Base-by-base conservation (phyloP, 2,797 vertebrate genomes). In the Sebastes reedi region DNA sequence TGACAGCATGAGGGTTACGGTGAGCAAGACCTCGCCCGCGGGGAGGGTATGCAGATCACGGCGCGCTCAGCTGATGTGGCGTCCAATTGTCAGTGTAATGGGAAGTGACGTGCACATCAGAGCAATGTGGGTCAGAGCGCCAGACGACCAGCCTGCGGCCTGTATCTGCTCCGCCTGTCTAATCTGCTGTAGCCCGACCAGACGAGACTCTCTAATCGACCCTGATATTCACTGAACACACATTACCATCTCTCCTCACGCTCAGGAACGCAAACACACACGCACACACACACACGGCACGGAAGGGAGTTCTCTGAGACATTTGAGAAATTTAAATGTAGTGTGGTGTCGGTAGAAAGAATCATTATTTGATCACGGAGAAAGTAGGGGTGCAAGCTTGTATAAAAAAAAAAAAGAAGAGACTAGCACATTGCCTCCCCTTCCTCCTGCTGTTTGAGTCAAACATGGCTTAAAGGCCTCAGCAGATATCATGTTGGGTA, bases 191-290 rank as follows among this genome's bases (percentile, higher is more conserved):
- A 84, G 93, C 89, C 82, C 68, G 27, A 83, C 92, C 94, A 97
- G 95, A 95, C 94, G 87, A 95, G 93, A 90, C 95, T 95, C 93
- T 93, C 89, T 96, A 96, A 96, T 97, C 96, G 94, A 96, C 96
- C 96, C 96, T 95, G 95, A 97, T 97, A 97, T 95, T 97, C 95
- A 97, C 71, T 97, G 96, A 97, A 92, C 96, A 96, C 94, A 83
- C 92, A 94, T 95, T 95, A 93, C 72, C 88, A 83, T 90, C 89
- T 89, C 85, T 82, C 82, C 88, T 83, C 87, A 67, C 61, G 69
- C 90, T 84, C 76, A 68, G 39, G 6, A 75, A 81, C 72, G 22
- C 83, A 81, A 76, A 82, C 79, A 66, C 76, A 11, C 42, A 55
- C 42, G 1, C 18, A n/a, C 22, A 18, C 42, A 1, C 18, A n/a